Conservation (phyloP, 1,140 invertebrate species). For the Pogonomyrmex californicus region DNA sequence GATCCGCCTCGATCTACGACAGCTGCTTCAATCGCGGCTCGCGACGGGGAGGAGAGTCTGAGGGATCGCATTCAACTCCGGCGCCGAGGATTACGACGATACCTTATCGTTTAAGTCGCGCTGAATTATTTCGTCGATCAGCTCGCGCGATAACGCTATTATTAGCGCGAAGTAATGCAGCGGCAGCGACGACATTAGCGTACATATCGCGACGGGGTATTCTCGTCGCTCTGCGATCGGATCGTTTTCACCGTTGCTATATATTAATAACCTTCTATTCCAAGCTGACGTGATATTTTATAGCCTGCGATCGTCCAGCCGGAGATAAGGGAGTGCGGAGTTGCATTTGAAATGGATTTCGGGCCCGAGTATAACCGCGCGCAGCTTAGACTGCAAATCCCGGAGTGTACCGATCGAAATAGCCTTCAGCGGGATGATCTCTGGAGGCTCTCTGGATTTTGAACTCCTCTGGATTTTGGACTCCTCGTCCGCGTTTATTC, state of each 20-base stretch:
- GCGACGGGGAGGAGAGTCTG: not conserved
- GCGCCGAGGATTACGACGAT: not conserved
- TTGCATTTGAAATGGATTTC: constrained; percentile 1
- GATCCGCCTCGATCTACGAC: not conserved
- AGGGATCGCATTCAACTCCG: constrained; percentile 10
- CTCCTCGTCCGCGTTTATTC: not conserved
- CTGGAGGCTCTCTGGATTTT: not conserved
- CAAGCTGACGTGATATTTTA: constrained; percentile 12
- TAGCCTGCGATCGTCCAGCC: not conserved
- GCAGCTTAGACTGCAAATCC: constrained; percentile 8
- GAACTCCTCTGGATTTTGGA: not conserved
- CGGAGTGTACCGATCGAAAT: not conserved
- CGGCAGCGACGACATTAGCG: not conserved
- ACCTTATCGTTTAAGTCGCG: not conserved
- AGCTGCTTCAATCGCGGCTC: constrained; percentile 12
- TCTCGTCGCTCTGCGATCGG: not conserved
- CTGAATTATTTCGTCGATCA: constrained; percentile 36
- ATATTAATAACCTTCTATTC: not conserved
- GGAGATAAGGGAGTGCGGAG: not conserved
- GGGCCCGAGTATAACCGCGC: not conserved
- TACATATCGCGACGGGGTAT: not conserved
- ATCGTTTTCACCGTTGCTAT: not conserved
- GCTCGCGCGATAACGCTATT: constrained; percentile 32
- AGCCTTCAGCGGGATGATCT: not conserved
- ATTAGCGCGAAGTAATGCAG: constrained; percentile 37